Base-by-base conservation (phyloP, 1,140 invertebrate species). In the Goniozus legneri region DNA sequence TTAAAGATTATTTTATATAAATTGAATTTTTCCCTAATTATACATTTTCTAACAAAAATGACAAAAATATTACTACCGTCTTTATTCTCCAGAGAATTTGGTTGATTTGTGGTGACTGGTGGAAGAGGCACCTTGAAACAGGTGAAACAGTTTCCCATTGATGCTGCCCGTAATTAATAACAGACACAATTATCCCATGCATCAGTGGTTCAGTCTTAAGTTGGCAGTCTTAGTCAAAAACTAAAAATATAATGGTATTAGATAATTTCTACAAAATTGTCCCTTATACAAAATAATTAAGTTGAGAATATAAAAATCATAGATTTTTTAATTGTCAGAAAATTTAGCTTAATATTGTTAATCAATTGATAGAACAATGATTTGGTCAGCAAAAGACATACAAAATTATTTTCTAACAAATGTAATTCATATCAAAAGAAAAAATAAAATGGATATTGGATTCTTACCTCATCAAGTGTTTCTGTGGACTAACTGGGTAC, bases 81-180 rank as follows among this genome's bases (percentile, higher is more conserved):
- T 79, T 84, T 84, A 67, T 79, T 77, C 52, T 71, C 75, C 59
- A 74, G 70, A 64, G 68, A 56, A 55, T 64, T 73, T 60, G 65
- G 73, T 57, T 70, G 77, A 66, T 76, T 78, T 64, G 68, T 76
- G 65, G 70, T 77, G 67, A 71, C 72, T 72, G 78, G 80, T 76
- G 77, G 73, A 76, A 78, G 78, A 76, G 83, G 81, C 77, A 82
- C 80, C 80, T 84, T 83, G 69, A 85, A 86, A 75, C 85, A 87
- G 66, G 84, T 84, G 65, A 84, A 80, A 77, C 84, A 87, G 79
- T 87, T 85, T 84, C 84, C 84, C 85, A 87, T 86, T 87, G 80
- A 84, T 84, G 75, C 77, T 72, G 62, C 62, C 60, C 65, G 59
- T 73, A 56, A 61, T 65, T 67, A 64, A 62, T 58, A 64, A 60